These are phyloP conservation scores for Yponomeuta sedellus DNA, from an alignment of 2,888 invertebrate species.

Conservation along the genomic window DNA sequence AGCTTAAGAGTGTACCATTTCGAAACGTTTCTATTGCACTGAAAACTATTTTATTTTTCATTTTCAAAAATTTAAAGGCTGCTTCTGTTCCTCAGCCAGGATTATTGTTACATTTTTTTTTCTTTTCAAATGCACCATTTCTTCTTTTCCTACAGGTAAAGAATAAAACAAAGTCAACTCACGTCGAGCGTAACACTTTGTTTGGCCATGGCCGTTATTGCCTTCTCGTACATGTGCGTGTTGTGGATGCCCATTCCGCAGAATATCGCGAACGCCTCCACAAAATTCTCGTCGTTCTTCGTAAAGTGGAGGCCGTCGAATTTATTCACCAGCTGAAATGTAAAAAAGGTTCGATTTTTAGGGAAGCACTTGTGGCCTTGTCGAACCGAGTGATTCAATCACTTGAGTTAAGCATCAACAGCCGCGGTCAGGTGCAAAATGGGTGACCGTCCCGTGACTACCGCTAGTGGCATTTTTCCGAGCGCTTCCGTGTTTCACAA, in stretches of 20 bases:
- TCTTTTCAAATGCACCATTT: too few relatives aligned
- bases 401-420: too few relatives aligned
- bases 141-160: too few relatives aligned
- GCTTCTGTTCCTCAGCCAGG: neutral
- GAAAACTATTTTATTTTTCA: neutral
- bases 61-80: neutral
- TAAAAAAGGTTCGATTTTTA: slow-evolving; percentile 19
- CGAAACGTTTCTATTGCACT: too few relatives aligned
- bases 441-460: too few relatives aligned
- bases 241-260: slow-evolving; percentile 98
- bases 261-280: slow-evolving; percentile 98
- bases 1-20: neutral
- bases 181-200: slow-evolving; percentile 96
- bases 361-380: too few relatives aligned
- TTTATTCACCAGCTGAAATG: slow-evolving; percentile 90
- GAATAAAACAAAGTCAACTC: slow-evolving; percentile 31
- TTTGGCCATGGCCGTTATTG: slow-evolving; percentile 96
- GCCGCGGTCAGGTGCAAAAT: too few relatives aligned
- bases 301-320: slow-evolving; percentile 93
- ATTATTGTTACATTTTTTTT: too few relatives aligned
- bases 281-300: slow-evolving; percentile 96
- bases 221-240: slow-evolving; percentile 97
- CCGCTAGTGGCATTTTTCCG: too few relatives aligned
- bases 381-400: too few relatives aligned
- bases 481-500: too few relatives aligned